Evolutionary conservation across 2,113 vertebrate genomes (phyloP), one percentile per base, ranked within the genome.

Genomic region (Ramphastos sulfuratus): DNA sequence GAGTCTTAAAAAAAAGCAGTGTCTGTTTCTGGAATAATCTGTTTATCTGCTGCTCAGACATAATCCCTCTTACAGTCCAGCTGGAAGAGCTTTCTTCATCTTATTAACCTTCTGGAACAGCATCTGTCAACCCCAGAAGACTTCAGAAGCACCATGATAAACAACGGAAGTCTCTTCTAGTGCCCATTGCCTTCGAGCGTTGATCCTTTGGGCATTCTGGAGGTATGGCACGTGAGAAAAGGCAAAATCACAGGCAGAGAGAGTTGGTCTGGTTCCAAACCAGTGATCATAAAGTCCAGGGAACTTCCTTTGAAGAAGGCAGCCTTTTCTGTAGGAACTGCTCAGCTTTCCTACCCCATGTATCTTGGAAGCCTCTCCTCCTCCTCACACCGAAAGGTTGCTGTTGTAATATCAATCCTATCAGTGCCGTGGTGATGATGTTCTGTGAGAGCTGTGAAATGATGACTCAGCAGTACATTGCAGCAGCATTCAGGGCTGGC

Each of bases 21-120:
- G 96, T 96, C 97, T 95, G 97, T 98, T 98, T 98, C 97, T 95
- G 98, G 98, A 98, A 98, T 99, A 99, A 99, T 98, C 99, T 98
- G 96, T 97, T 99, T 98, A 98, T 98, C 98, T 98, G 95, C 96
- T 97, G 93, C 97, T 99, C 98, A 98, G 98, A 98, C 98, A 96
- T 99, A 99, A 99, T 99, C 99, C 98, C 96, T 96, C 97, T 98
- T 98, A 98, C 17, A 77, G 96, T 96, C 96, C 97, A 98, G 96
- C 98, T 97, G 98, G 96, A 97, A 96, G 97, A 97, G 87, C 96
- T 97, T 93, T 91, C 97, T 96, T 99, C 98, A 99, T 99, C 98
- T 98, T 98, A 97, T 99, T 99, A 99, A 97, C 98, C 98, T 98
- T 98, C 97, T 98, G 98, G 97, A 98, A 79, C 71, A 94, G 98